Evolutionary conservation across 2,888 invertebrate species (phyloP), one percentile per base, ranked within the genome.

Genomic region (Alentia gelatinosa): DNA sequence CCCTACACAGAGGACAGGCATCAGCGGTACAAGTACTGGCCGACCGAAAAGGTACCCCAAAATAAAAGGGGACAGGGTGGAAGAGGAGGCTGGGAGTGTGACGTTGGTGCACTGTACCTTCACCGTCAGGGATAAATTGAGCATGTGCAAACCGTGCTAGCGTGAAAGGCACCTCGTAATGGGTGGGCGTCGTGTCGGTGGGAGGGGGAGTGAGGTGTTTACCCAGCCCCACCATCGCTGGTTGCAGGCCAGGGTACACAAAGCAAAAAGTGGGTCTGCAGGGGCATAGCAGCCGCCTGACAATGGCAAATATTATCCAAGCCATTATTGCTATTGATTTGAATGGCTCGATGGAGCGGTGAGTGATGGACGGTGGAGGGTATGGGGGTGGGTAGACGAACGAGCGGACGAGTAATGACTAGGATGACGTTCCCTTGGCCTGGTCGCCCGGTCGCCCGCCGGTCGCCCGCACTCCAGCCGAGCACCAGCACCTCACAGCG

Each of bases 251-350:
- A n/a, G 79, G 79, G 79, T 39, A 79, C 79, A 79, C 79, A 79
- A 79, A 79, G 79, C 79, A 79, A 39, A 79, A 39, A 39, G 37
- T 79, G 79, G 79, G 79, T 39, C 35, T 79, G 37, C 35, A 19
- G 37, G 37, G 79, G 37, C 39, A 33, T 4, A 7, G 15, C 74
- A 74, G 30, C 26, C 12, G 30, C 74, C 74, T 30, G 33, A 86
- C 86, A 86, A 86, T 86, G 86, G 35, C 86, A 86, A 86, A 86
- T 86, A 86, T 86, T 86, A 86, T 86, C 86, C 86, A 42, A 86
- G 50, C 86, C 86, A 86, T 86, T 86, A 86, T 86, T 42, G 86
- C 50, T 86, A 86, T 86, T 86, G 86, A 86, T 86, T 86, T 86
- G 86, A 86, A 86, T 86, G 86, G 86, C 86, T 86, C 30, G 86